Percentiles rank a stretch among this genome's conserved stretches.
These are phyloP conservation scores for Tubulanus polymorphus DNA, from an alignment of 2,888 invertebrate genomes.

Conservation along the genomic window DNA sequence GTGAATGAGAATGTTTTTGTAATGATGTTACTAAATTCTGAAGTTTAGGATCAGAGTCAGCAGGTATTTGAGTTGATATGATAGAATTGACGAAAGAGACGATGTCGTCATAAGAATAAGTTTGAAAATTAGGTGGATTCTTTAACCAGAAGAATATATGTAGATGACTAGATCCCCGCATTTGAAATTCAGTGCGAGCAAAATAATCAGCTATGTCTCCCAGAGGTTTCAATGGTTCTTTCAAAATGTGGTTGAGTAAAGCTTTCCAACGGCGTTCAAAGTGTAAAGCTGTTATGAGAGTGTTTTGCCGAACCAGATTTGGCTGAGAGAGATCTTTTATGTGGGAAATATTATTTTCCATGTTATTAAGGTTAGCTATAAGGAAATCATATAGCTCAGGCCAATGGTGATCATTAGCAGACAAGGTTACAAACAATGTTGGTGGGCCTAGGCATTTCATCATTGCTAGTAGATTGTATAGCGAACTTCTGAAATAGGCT, in stretches of 20 bases:
- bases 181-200: constrained; percentile 19
- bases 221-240: constrained; percentile 15
- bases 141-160: constrained; percentile 21
- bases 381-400: no score
- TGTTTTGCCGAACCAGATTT: constrained; percentile 24
- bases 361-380: no score
- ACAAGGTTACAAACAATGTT: constrained; percentile 19
- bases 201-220: constrained; percentile 17
- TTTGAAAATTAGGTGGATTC: constrained; percentile 17
- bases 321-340: no score
- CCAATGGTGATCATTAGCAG: constrained; percentile 21
- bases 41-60: constrained; percentile 18
- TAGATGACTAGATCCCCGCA: constrained; percentile 21
- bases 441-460: constrained; percentile 22
- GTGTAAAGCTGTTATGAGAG: constrained; percentile 26
- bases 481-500: constrained; percentile 8
- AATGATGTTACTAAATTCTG: constrained; percentile 18
- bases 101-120: constrained; percentile 14
- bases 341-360: no score
- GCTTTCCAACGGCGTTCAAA: constrained; percentile 23
- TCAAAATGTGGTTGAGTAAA: constrained; percentile 17
- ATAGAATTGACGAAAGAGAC: constrained; percentile 17
- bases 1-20: constrained; percentile 13
- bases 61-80: constrained; percentile 15
- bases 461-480: constrained; percentile 20